Percentiles rank a stretch among this genome's conserved stretches.
Evolutionary conservation across 1,140 invertebrate species (phyloP).

Genomic region (Trialeurodes vaporariorum): DNA sequence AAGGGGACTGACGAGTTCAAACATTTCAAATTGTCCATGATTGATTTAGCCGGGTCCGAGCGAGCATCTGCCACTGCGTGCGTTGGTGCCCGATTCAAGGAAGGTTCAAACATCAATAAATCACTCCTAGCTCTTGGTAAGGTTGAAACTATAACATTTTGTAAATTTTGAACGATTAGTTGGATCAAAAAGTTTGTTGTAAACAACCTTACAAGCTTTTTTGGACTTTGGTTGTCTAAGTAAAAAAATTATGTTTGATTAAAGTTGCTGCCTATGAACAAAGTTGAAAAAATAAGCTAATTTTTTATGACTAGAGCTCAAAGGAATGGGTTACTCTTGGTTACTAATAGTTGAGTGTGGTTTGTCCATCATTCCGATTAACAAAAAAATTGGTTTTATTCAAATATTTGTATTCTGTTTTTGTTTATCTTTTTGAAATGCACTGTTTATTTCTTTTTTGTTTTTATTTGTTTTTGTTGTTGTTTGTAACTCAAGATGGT

Average conservation of each 20-base stretch:
- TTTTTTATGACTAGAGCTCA: no score
- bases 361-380: no score
- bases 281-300: no score
- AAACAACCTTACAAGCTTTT: no score
- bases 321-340: no score
- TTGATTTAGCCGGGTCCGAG: slow-evolving; percentile 89
- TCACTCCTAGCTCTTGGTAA: slow-evolving; percentile 72
- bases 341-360: no score
- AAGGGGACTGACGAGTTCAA: slow-evolving; percentile 44
- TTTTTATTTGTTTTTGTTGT: no score
- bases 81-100: slow-evolving; percentile 66
- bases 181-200: not conserved
- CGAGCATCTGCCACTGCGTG: slow-evolving; percentile 71
- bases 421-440: not conserved
- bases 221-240: not conserved
- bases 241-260: not conserved
- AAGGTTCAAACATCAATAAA: slow-evolving; percentile 91
- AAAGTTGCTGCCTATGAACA: no score
- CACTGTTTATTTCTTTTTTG: not conserved
- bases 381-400: no score
- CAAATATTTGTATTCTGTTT: no score
- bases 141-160: slow-evolving; percentile 14
- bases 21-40: slow-evolving; percentile 79
- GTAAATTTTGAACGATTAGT: not conserved
- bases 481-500: no score